These are phyloP conservation scores for Eupristina koningsbergeri DNA, from an alignment of 1,140 invertebrate species.

Conservation along the genomic window DNA sequence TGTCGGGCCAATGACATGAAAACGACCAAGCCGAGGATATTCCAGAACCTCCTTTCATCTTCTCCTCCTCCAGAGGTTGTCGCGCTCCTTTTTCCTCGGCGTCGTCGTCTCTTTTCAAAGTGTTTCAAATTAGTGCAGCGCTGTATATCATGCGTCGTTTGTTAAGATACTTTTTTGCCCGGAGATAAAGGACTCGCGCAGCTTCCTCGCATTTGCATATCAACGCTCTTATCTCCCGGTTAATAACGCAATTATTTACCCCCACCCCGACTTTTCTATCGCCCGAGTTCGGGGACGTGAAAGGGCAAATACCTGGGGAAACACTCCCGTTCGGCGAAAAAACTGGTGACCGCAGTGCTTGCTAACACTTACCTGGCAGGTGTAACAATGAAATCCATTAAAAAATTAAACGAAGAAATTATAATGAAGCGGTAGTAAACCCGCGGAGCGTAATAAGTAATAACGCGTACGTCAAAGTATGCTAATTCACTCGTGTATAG, in stretches of 20 bases:
- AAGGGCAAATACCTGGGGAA: too few relatives aligned
- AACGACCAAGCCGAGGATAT: constrained; percentile 8
- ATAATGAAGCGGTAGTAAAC: not conserved
- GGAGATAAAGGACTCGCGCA: not conserved
- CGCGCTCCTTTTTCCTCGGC: not conserved
- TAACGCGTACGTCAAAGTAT: not conserved
- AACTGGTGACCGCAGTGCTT: too few relatives aligned
- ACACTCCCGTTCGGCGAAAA: too few relatives aligned
- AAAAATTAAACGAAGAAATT: not conserved
- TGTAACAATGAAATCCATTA: not conserved
- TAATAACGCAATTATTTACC: too few relatives aligned
- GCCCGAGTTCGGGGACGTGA: too few relatives aligned
- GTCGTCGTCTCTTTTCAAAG: constrained; percentile 4
- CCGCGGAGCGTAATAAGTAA: not conserved
- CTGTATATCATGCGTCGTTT: constrained; percentile 33
- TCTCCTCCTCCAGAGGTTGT: not conserved
- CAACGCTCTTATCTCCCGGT: too few relatives aligned
- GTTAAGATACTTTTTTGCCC: not conserved
- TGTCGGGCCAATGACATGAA: constrained; percentile 40
- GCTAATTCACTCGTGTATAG: constrained; percentile 8
- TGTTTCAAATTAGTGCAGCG: constrained; percentile 24
- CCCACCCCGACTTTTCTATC: too few relatives aligned
- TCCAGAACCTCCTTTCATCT: constrained; percentile 9
- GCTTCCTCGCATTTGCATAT: too few relatives aligned
- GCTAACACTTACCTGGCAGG: not conserved